Conservation (phyloP, 2,113 vertebrate genomes). For the Rhinolophus ferrumequinum region DNA sequence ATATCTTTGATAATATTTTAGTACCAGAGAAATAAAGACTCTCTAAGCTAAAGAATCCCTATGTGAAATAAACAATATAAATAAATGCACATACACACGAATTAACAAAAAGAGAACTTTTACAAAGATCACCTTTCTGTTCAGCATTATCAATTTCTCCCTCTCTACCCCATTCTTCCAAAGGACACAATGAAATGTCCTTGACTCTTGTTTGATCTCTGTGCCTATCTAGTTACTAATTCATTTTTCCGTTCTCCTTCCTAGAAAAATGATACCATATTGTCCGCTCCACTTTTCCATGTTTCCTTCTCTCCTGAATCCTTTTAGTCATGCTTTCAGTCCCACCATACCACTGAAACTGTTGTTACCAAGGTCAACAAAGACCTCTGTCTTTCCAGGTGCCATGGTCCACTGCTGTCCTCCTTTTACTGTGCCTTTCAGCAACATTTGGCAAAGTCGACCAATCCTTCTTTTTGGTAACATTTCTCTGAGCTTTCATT, state of each 20-base stretch:
- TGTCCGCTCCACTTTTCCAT: neutral
- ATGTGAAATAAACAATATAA: neutral
- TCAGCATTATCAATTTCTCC: neutral
- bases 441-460: neutral
- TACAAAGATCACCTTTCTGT: neutral
- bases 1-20: neutral
- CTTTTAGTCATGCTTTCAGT: neutral
- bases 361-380: neutral
- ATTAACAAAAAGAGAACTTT: neutral
- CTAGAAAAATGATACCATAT: rapidly evolving
- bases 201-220: neutral
- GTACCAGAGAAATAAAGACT: slow-evolving; percentile 1
- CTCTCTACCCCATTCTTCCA: neutral
- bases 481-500: neutral
- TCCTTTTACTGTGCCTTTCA: neutral
- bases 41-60: neutral
- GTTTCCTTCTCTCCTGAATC: neutral
- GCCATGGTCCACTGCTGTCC: rapidly evolving
- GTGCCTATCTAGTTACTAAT: rapidly evolving
- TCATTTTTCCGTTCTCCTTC: neutral
- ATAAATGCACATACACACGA: neutral
- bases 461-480: neutral
- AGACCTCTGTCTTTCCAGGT: no score
- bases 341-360: neutral
- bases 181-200: no score